Base-by-base conservation (phyloP, 2,797 vertebrate species). In the Characodon lateralis region DNA sequence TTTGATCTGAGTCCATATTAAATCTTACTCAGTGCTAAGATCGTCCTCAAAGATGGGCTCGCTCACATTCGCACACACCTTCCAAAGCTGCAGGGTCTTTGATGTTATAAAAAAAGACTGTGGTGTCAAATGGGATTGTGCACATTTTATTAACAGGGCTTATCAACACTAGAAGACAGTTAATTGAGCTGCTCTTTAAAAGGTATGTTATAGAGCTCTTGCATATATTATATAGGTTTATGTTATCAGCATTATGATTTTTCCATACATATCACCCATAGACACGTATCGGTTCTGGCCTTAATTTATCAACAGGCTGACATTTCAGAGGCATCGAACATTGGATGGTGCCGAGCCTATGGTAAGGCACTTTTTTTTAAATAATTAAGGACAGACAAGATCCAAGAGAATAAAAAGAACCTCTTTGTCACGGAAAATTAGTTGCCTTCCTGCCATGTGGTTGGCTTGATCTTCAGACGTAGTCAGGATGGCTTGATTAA, bases 301-400 rank as follows among this genome's bases (percentile, higher is more conserved):
- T 93, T 92, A 91, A 93, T 96, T 96, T 97, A 96, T 97, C 97
- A 97, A 95, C 96, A 94, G 89, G 91, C 90, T 87, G 91, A 93
- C 94, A 97, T 97, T 96, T 96, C 95, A 95, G 91, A 96, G 92
- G 92, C 95, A 95, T 97, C 96, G 96, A 94, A 95, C 95, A 88
- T 81, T 92, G 87, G 86, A 88, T 87, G 84, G 86, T 94, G 91
- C 87, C 85, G 92, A 90, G 92, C 94, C 89, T 86, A 75, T 92
- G 89, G 88, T 92, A 85, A 89, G 93, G 93, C 94, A 93, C 91
- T 91, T 95, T 93, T 96, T 96, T 96, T 96, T 96, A 96, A 96
- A 97, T 97, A 96, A 97, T 97, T 97, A 97, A 97, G 95, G 94
- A 94, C 94, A 93, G 94, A 92, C 91, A 89, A 93, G 92, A 91